Evolutionary conservation across 2,888 invertebrate species (phyloP), one percentile per base, ranked within the genome.

Genomic region (Busseola fusca): DNA sequence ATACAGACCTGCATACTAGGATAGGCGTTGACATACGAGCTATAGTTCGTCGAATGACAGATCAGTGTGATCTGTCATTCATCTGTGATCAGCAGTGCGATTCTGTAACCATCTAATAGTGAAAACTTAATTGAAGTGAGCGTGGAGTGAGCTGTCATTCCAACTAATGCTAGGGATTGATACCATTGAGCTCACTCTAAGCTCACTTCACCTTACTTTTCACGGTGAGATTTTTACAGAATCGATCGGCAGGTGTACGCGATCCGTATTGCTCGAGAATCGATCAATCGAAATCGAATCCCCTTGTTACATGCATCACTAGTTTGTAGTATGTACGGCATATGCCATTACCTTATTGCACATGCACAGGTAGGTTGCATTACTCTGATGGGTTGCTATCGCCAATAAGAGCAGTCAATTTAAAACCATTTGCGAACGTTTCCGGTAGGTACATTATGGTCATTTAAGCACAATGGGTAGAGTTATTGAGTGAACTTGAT

Each of bases 321-420:
- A 54, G 72, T 63, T 48, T 56, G 37, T 30, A 25, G 21, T 27
- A 2, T 37, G 37, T 40, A 50, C 42, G 14, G 42, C 67, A 7
- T 72, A 48, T 21, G 54, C 16, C 48, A 72, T 72, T 72, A 72
- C 56, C 54, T 72, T 64, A 48, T 64, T 63, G 48, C 64, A 48
- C 27, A 72, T 48, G 42, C 25, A 45, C n/a, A 40, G 60, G 70
- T 54, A 16, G 6, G n/a, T 54, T 71, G 34, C 40, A 27, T 52
- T 60, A 63, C 30, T 14, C 54, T 56, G 27, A 27, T 45, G 16
- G 45, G 66, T 45, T 25, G 37, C 54, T 56, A 63, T n/a, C 27
- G 54, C 30, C 62, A 48, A 27, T 45, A 27, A 45, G 37, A 45
- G 18, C 60, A 27, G 45, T 45, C 52, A 54, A 70, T 54, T 45